phyloP scores from a whole-genome alignment of 2,797 vertebrate genomes.

The Premnoplex brunnescens region DNA sequence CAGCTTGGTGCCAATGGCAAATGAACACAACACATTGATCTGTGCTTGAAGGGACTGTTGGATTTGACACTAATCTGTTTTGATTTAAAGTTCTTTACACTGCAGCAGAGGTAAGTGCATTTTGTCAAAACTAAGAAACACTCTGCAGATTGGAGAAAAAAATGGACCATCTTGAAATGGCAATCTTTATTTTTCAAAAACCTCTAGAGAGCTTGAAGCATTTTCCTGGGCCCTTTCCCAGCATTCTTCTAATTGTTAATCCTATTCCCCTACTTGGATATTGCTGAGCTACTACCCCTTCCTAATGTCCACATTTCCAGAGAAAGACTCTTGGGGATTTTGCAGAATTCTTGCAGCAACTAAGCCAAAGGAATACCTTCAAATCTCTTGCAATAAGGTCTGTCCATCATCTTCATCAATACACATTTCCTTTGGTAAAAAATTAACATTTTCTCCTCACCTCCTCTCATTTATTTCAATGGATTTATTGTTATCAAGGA shows the following conservation, averaged over 20 bases:
- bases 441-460: rapidly evolving
- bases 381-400: not conserved
- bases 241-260: not conserved
- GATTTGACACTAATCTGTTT: slow-evolving; percentile 7
- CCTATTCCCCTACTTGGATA: not conserved
- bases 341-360: not conserved
- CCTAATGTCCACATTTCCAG: not conserved
- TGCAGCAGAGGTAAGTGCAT: not conserved
- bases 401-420: not conserved
- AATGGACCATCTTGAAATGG: not conserved
- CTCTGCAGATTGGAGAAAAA: not conserved
- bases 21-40: not conserved
- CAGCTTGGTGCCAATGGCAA: slow-evolving; percentile 21
- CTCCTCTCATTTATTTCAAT: not conserved
- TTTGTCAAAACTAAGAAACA: slow-evolving; percentile 27
- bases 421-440: not conserved
- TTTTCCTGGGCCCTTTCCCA: not conserved
- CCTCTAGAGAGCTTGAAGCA: not conserved
- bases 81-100: slow-evolving; percentile 14
- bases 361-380: not conserved
- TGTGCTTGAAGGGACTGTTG: not conserved
- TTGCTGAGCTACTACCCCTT: not conserved
- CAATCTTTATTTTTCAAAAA: not conserved
- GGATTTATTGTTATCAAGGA: not conserved
- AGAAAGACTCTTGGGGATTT: not conserved